phyloP scores from a whole-genome alignment of 2,113 vertebrate genomes.

The Tautogolabrus adspersus region DNA sequence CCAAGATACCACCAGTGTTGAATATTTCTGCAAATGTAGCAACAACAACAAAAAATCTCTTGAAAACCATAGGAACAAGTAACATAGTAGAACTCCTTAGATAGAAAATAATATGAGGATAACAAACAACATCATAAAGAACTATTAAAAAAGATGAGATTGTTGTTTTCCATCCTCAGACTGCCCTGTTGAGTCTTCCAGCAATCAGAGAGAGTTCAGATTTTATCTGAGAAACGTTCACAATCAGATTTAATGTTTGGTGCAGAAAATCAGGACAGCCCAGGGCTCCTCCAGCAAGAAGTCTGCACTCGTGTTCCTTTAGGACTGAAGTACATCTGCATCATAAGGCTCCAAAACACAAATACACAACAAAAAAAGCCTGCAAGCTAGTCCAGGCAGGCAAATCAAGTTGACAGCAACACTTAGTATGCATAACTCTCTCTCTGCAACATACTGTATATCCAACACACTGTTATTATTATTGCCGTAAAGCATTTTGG shows the following conservation, averaged over 20 bases:
- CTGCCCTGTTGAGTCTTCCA: neutral
- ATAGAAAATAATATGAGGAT: too few species aligned
- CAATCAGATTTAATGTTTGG: neutral
- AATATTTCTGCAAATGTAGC: neutral
- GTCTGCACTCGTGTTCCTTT: neutral
- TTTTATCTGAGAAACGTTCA: conserved; percentile 25
- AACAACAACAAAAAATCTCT: conserved; percentile 1
- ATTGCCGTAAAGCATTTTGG: too few species aligned
- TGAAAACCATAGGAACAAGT: neutral
- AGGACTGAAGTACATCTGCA: neutral
- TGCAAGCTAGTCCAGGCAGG: neutral
- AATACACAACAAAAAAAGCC: conserved; percentile 12
- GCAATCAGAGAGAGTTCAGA: neutral
- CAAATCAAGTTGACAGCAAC: neutral
- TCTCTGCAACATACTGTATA: neutral
- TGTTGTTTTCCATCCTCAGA: neutral
- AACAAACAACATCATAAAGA: neutral
- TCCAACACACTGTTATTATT: too few species aligned
- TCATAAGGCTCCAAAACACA: conserved; percentile 13
- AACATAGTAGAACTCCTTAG: too few species aligned
- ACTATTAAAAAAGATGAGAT: neutral
- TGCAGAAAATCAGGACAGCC: neutral
- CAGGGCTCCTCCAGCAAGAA: conserved; percentile 3
- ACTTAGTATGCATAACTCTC: neutral
- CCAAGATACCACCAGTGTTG: conserved; percentile 5